Evolutionary conservation across 1,140 invertebrate species (phyloP).

Genomic region (Parasteatoda tepidariorum): DNA sequence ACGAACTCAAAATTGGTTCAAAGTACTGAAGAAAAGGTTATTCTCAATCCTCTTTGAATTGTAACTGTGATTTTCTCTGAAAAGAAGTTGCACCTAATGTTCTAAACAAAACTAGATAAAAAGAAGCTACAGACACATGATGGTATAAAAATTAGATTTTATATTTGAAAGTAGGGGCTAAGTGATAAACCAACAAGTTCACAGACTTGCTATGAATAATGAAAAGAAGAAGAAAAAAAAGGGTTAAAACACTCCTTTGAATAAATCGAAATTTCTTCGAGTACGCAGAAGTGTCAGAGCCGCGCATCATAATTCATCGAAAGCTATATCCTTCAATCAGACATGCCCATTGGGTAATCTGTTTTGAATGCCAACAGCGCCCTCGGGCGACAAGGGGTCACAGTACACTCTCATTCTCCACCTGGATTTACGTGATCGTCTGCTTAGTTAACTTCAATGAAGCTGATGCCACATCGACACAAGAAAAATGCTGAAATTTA

Average conservation of each 20-base stretch:
- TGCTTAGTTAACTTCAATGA: too few relatives aligned
- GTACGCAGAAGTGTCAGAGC: background rate
- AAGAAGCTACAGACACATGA: too few relatives aligned
- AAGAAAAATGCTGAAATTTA: background rate
- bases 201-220: background rate
- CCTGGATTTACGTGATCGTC: too few relatives aligned
- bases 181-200: background rate
- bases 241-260: background rate
- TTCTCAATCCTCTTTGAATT: too few relatives aligned
- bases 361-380: background rate
- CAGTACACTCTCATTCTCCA: too few relatives aligned
- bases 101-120: too few relatives aligned
- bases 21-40: too few relatives aligned
- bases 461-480: background rate
- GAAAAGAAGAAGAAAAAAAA: background rate
- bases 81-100: too few relatives aligned
- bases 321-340: background rate
- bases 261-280: background rate
- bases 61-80: too few relatives aligned
- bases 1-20: too few relatives aligned
- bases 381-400: background rate
- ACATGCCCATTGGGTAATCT: background rate
- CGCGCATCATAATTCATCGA: background rate
- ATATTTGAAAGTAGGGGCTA: background rate
- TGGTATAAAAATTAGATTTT: background rate